These are phyloP conservation scores for Drosophila engyochracea DNA, from an alignment of 2,888 invertebrate species.

Conservation along the genomic window DNA sequence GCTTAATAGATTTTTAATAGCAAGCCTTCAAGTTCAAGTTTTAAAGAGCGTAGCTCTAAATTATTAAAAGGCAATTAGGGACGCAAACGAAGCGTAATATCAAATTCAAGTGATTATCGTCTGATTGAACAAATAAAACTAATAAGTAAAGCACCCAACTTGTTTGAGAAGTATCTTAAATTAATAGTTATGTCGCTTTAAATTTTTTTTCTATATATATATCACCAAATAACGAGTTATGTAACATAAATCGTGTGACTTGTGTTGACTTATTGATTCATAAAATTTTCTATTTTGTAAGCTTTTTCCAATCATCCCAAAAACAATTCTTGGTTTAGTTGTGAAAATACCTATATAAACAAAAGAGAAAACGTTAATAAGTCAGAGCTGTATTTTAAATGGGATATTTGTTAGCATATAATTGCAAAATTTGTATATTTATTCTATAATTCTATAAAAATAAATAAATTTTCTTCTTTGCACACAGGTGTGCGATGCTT, in stretches of 20 bases:
- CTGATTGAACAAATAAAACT: neutral
- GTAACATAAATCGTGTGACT: slow-evolving; percentile 1
- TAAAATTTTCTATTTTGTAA: neutral
- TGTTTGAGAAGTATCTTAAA: too few relatives aligned
- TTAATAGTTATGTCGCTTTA: neutral
- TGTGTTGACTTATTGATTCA: neutral
- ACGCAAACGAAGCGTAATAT: neutral
- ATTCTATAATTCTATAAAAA: neutral
- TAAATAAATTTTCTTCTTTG: neutral
- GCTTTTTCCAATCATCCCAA: neutral
- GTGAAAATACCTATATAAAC: neutral
- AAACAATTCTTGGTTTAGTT: neutral
- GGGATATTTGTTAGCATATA: neutral
- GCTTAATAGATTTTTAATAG: neutral
- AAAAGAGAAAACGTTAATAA: neutral
- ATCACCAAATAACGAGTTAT: neutral
- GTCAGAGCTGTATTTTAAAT: neutral
- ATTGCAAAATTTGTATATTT: neutral
- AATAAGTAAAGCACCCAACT: neutral
- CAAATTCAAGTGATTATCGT: neutral
- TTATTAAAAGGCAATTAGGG: neutral
- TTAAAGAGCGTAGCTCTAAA: neutral
- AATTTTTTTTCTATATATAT: neutral
- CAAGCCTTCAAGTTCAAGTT: neutral
- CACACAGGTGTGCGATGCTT: slow-evolving; percentile 90